Evolutionary conservation across 1,140 invertebrate genomes (phyloP), one percentile per base, ranked within the genome.

Genomic region (Temnothorax longispinosus): DNA sequence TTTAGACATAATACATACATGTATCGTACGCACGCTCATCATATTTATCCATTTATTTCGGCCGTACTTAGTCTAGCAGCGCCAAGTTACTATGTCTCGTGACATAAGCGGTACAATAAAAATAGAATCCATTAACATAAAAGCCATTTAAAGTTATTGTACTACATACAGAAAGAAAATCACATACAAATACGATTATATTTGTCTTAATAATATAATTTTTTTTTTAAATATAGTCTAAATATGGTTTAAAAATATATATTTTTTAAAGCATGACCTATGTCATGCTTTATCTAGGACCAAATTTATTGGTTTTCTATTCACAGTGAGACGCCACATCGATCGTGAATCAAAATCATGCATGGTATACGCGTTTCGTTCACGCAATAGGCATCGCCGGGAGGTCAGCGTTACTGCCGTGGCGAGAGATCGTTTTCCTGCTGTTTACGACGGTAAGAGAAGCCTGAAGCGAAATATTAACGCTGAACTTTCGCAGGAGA

Each of bases 381-480:
- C 62, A 13, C n/a, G 47, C 27, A 41, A 52, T 52, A 80, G 44
- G 32, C 47, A 86, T 71, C 32, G 54, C 65, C n/a, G 10, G 18
- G 15, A 80, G 38, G n/a, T 80, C 32, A 41, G 8, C 54, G 52
- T 78, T 78, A 56, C n/a, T 10, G 56, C 13, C 21, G 13, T 2
- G 44, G 18, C 54, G 41, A 60, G 44, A 72, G 38, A 81, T 81
- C 64, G 41, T 87, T 67, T 75, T 44, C 60, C 5, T 32, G 38
- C 5, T 2, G 47, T 65, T 84, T 71, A 71, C 52, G 72, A 76
- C 38, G 4, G 52, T n/a, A 47, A 74, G 32, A 15, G 21, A 74
- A 56, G 69, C 69, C 27, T 18, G 41, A 62, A 74, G 52, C 76
- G 60, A 89, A 64, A 86, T 89, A 89, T 81, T 81, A 85, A 86